A percentile compares a stretch with the other conserved stretches of the same genome.
Evolutionary conservation across 2,888 invertebrate genomes (phyloP).

Genomic region (Mythimna vitellina): DNA sequence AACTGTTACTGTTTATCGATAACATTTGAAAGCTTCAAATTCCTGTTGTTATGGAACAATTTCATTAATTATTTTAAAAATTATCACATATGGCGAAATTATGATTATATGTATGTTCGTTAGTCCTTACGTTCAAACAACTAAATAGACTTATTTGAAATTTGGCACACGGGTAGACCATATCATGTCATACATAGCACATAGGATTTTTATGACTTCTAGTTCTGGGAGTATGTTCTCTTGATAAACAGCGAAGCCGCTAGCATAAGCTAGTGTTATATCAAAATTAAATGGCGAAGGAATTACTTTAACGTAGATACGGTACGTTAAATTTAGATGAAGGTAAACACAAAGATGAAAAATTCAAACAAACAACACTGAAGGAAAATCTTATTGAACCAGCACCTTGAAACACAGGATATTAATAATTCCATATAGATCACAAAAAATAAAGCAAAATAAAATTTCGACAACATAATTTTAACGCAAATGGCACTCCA

Average conservation of each 20-base stretch:
- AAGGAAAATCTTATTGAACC: not conserved
- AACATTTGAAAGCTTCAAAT: constrained; percentile 32
- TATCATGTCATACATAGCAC: too few species aligned
- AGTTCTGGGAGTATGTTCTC: too few species aligned
- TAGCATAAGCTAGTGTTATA: not conserved
- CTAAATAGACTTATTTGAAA: too few species aligned
- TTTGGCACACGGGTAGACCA: too few species aligned
- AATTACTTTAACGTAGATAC: not conserved
- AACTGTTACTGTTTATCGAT: constrained; percentile 39
- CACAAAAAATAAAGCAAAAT: constrained; percentile 16
- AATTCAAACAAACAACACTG: not conserved
- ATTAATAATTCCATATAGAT: constrained; percentile 7
- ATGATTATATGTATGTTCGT: too few species aligned
- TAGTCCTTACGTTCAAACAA: too few species aligned
- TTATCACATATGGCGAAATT: not conserved
- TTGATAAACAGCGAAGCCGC: too few species aligned
- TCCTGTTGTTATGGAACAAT: constrained; percentile 14
- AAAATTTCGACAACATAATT: not conserved
- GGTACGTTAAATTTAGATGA: not conserved
- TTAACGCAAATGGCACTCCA: constrained; percentile 17
- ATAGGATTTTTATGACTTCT: too few species aligned
- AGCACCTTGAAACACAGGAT: constrained; percentile 1
- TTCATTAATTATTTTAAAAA: constrained; percentile 9
- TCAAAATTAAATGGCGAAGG: not conserved
- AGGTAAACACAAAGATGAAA: not conserved